These are phyloP conservation scores for Caenorhabditis panamensis DNA, from an alignment of 2,888 invertebrate genomes.

Conservation along the genomic window DNA sequence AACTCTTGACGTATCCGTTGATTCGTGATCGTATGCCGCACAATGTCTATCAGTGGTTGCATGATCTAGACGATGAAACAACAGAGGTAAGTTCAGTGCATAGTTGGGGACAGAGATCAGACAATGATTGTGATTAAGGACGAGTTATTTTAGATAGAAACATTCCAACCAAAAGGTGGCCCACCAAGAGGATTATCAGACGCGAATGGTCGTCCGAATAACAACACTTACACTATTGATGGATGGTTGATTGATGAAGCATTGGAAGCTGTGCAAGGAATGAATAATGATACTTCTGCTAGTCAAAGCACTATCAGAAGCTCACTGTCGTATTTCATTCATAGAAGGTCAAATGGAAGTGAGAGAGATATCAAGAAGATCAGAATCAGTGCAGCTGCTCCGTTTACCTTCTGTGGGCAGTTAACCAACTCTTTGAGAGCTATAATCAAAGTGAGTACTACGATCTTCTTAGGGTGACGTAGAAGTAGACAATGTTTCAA, in stretches of 20 bases:
- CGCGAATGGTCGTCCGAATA: neutral
- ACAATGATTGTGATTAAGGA: neutral
- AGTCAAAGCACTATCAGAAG: constrained; percentile 43
- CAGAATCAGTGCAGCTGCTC: constrained; percentile 74
- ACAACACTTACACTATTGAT: constrained; percentile 65
- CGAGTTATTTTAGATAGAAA: constrained; percentile 44
- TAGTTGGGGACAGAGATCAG: constrained; percentile 10
- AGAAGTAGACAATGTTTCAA: neutral
- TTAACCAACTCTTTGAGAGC: constrained; percentile 76
- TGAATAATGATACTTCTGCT: constrained; percentile 9
- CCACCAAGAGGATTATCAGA: neutral
- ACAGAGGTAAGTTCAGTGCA: constrained; percentile 28
- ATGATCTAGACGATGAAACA: constrained; percentile 54
- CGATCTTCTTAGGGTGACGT: too few species aligned
- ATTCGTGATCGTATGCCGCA: constrained; percentile 68
- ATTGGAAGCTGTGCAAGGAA: constrained; percentile 13
- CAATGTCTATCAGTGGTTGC: constrained; percentile 37
- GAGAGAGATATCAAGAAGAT: constrained; percentile 55
- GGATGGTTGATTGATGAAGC: constrained; percentile 75
- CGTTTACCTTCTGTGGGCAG: constrained; percentile 77
- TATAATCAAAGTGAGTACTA: constrained; percentile 66
- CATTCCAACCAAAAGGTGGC: constrained; percentile 22
- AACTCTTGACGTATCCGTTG: constrained; percentile 67
- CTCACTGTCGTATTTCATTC: constrained; percentile 35
- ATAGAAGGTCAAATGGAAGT: constrained; percentile 26